phyloP scores from a whole-genome alignment of 2,888 invertebrate species.

The Eupithecia vulgata region DNA sequence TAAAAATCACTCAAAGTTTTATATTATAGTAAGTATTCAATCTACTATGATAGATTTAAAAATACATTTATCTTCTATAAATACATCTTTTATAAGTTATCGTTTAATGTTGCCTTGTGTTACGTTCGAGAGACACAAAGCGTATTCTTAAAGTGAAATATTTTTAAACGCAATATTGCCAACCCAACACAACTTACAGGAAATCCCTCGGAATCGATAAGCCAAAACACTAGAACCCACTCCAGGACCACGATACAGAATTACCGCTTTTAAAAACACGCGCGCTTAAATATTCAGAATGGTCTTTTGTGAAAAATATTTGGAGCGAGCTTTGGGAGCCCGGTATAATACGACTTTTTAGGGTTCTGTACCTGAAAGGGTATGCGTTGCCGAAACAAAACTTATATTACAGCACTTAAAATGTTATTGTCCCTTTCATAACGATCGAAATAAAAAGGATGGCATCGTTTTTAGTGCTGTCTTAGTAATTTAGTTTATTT shows the following conservation, averaged over 20 bases:
- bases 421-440: too few species aligned
- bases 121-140: not conserved
- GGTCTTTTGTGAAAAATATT: conserved; percentile 33
- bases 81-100: too few species aligned
- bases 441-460: too few species aligned
- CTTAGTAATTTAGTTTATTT: not conserved
- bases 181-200: not conserved
- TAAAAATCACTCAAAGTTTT: too few species aligned
- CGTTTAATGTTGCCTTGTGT: too few species aligned
- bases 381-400: too few species aligned
- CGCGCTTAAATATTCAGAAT: conserved; percentile 33
- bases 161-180: not conserved
- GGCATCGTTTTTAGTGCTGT: not conserved
- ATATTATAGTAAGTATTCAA: too few species aligned
- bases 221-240: conserved; percentile 29
- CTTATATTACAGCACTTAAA: too few species aligned
- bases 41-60: too few species aligned
- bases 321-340: conserved; percentile 22
- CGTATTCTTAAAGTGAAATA: not conserved
- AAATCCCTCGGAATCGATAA: conserved; percentile 4
- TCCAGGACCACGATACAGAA: conserved; percentile 19
- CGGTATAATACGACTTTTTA: conserved; percentile 16
- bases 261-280: conserved; percentile 30
- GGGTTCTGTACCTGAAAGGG: too few species aligned
- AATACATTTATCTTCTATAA: too few species aligned